Base-by-base conservation (phyloP, 2,797 vertebrate genomes). In the Myotis planiceps region DNA sequence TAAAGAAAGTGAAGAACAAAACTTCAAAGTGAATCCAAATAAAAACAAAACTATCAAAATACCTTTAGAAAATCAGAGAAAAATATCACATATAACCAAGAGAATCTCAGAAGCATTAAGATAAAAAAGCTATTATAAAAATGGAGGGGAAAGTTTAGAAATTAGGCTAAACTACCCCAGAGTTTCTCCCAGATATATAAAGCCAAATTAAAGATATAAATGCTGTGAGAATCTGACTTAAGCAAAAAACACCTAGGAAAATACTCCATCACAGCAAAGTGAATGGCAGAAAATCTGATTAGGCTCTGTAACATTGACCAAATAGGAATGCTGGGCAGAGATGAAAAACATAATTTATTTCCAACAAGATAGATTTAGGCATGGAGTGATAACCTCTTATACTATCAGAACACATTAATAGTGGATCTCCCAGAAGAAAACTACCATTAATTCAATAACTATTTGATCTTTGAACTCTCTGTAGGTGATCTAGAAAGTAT, bases 271-370 rank as follows among this genome's bases (percentile, higher is more conserved):
- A 97, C 21, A 89, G 76, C 55, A 94, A 96, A 96, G 92, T 97
- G 71, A 96, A 95, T 96, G 91, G 68, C 89, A 95, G 88, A 96
- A 97, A 97, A 98, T 98, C 72, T 89, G 72, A 96, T 97, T 96
- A 94, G 66, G 78, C 71, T 39, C 66, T 94, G 39, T 88, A 95
- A 95, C 39, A 89, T 3, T 63, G 90, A 75, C 81, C 94, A 96
- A 94, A 90, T 78, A 96, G 68, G 55, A 96, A 96, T 82, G 55
- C 49, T 69, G 34, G 60, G 60, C n/a, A 92, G 83, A 95, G 66
- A 91, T 3, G 0, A 95, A 89, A 95, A 96, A 88, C 60, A 66
- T 92, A 92, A 96, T 96, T 96, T 96, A 95, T 96, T 96, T 91
- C 71, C 88, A 94, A 90, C 83, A 97, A 96, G 96, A 71, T 72